Evolutionary conservation across 1,140 invertebrate genomes (phyloP).

Genomic region (Zaprionus vittiger): DNA sequence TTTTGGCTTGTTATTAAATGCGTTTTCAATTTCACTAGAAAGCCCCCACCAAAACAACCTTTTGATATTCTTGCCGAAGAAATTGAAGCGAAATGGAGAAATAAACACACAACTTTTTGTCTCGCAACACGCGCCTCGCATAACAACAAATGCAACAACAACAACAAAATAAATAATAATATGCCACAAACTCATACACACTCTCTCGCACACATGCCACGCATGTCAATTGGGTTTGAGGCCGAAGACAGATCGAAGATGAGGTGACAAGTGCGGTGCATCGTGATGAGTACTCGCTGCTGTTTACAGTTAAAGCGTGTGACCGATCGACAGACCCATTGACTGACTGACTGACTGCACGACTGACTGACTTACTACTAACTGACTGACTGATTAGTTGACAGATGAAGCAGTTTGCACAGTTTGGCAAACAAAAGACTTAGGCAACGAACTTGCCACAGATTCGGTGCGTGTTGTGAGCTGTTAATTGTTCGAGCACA

Average conservation of each 20-base stretch:
- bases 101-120: slow-evolving; percentile 61
- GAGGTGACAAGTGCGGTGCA: slow-evolving; percentile 28
- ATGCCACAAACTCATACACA: slow-evolving; percentile 14
- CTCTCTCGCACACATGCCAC: slow-evolving; percentile 17
- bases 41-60: slow-evolving; percentile 50
- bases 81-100: slow-evolving; percentile 63
- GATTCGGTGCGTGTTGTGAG: background rate
- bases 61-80: slow-evolving; percentile 72
- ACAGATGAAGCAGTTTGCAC: background rate
- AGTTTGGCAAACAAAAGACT: slow-evolving; percentile 60
- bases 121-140: slow-evolving; percentile 35
- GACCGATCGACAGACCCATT: slow-evolving; percentile 6
- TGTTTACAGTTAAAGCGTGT: slow-evolving; percentile 11
- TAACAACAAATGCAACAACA: slow-evolving; percentile 16
- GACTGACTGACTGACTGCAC: slow-evolving; percentile 6
- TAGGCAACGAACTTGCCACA: slow-evolving; percentile 66
- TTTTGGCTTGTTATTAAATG: slow-evolving; percentile 67
- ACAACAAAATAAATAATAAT: slow-evolving; percentile 46
- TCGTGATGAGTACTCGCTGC: slow-evolving; percentile 11
- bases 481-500: background rate
- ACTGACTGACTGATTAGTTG: slow-evolving; percentile 6
- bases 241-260: slow-evolving; percentile 15
- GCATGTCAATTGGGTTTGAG: slow-evolving; percentile 38
- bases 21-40: slow-evolving; percentile 81
- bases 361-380: background rate